Evolutionary conservation across 2,113 vertebrate species (phyloP).

Genomic region (Hypanus sabinus): DNA sequence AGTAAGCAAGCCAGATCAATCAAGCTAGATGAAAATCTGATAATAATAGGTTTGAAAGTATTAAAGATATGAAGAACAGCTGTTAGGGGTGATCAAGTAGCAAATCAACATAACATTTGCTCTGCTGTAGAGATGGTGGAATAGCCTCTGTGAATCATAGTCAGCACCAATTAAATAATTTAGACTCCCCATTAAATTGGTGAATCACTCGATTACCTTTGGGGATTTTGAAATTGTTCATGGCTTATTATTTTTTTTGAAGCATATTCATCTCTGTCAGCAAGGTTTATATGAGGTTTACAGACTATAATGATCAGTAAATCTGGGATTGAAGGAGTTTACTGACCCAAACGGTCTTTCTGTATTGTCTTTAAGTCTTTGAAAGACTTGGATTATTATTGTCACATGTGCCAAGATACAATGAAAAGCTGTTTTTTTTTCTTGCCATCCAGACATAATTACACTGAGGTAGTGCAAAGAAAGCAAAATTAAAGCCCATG

Average conservation of each 20-base stretch:
- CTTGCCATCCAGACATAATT: no score
- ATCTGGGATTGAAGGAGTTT: background rate
- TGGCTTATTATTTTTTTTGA: conserved; percentile 4
- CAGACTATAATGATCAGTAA: background rate
- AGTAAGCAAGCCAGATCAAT: conserved; percentile 18
- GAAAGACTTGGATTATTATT: background rate
- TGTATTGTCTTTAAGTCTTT: background rate
- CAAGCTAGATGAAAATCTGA: conserved; percentile 22
- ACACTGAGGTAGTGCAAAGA: no score
- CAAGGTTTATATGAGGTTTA: background rate
- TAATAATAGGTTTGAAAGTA: conserved; percentile 32
- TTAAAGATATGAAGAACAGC: conserved; percentile 9
- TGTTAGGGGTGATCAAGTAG: conserved; percentile 1
- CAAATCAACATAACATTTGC: conserved; percentile 25
- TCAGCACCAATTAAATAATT: conserved; percentile 25
- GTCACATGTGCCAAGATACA: no score
- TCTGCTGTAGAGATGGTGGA: background rate
- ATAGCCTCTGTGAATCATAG: background rate
- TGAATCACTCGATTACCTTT: conserved; percentile 3
- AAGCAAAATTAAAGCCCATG: no score
- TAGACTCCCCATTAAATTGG: conserved; percentile 4
- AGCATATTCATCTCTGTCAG: background rate
- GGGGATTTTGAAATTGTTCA: conserved; percentile 28
- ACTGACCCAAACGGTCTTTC: background rate
- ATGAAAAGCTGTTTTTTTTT: no score